phyloP scores from a whole-genome alignment of 1,140 invertebrate genomes.

The Polypedilum vanderplanki region DNA sequence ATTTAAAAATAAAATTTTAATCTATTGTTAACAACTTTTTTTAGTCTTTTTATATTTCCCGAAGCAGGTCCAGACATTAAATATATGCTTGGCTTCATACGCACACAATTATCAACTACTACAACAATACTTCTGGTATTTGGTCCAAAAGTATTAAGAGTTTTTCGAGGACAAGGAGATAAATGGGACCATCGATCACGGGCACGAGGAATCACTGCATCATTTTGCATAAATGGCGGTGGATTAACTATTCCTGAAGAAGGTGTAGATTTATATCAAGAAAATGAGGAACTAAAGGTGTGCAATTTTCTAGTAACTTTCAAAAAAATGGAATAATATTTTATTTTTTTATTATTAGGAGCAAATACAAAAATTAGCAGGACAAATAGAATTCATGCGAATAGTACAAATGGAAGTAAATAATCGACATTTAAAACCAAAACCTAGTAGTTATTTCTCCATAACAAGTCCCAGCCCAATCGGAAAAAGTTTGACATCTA shows the following conservation, averaged over 20 bases:
- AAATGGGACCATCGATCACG: slow-evolving; percentile 76
- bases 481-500: slow-evolving; percentile 37
- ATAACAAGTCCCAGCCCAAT: slow-evolving; percentile 44
- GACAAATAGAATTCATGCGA: slow-evolving; percentile 88
- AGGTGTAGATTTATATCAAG: slow-evolving; percentile 74
- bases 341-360: too few relatives aligned
- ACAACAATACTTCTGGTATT: slow-evolving; percentile 78
- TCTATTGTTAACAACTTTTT: too few relatives aligned
- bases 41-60: slow-evolving; percentile 74
- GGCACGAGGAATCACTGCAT: slow-evolving; percentile 70
- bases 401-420: slow-evolving; percentile 88
- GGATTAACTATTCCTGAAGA: slow-evolving; percentile 63
- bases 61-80: slow-evolving; percentile 81
- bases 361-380: slow-evolving; percentile 81
- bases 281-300: slow-evolving; percentile 85
- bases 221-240: slow-evolving; percentile 76
- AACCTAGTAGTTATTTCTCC: slow-evolving; percentile 71
- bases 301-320: too few relatives aligned
- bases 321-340: too few relatives aligned
- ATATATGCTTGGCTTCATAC: slow-evolving; percentile 76
- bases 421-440: slow-evolving; percentile 78
- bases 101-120: slow-evolving; percentile 79
- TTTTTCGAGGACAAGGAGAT: slow-evolving; percentile 73
- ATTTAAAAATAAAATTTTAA: neutral
- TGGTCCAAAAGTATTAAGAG: slow-evolving; percentile 75